Conservation (phyloP, 2,797 vertebrate species). For the Avahi laniger region DNA sequence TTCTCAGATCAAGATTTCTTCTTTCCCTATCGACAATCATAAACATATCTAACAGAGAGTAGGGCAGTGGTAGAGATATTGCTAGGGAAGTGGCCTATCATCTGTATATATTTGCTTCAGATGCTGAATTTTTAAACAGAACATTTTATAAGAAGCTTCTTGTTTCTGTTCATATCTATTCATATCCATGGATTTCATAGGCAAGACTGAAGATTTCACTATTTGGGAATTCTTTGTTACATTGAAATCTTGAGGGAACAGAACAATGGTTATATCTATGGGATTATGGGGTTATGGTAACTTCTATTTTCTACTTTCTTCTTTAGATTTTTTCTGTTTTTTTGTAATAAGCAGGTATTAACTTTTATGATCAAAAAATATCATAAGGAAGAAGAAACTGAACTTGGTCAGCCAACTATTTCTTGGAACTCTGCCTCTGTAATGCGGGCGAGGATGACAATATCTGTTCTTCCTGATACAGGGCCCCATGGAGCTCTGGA, state of each 20-base stretch:
- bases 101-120: neutral
- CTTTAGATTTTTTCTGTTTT: neutral
- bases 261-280: neutral
- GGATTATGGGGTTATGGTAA: neutral
- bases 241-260: neutral
- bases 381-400: neutral
- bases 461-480: neutral
- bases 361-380: conserved; percentile 2
- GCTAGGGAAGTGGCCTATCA: neutral
- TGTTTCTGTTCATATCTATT: neutral
- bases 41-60: neutral
- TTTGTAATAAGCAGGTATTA: neutral
- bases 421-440: neutral
- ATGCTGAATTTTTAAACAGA: neutral
- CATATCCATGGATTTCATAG: neutral
- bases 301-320: neutral
- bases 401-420: neutral
- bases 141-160: neutral
- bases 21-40: neutral
- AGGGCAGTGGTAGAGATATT: neutral
- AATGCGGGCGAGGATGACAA: rapidly evolving
- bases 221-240: neutral
- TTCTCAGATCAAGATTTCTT: neutral
- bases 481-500: neutral
- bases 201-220: neutral